phyloP scores from a whole-genome alignment of 2,888 invertebrate species.

The Drosophila vallismaia region DNA sequence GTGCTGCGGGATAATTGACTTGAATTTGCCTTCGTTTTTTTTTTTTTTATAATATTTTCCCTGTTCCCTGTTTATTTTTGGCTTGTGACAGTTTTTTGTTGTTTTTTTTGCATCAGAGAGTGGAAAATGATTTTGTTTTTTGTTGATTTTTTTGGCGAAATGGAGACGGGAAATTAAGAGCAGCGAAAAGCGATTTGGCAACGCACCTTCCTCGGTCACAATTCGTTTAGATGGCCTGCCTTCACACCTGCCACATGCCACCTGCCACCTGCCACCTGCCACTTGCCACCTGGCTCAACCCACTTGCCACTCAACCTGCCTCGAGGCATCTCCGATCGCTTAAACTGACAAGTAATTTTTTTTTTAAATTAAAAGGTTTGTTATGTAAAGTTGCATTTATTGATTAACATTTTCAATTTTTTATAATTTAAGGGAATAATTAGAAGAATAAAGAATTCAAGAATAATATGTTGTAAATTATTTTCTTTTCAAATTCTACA shows the following conservation, averaged over 20 bases:
- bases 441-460: not conserved
- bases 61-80: not conserved
- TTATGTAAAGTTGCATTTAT: not conserved
- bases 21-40: slow-evolving; percentile 6
- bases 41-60: not conserved
- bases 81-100: not conserved
- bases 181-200: slow-evolving; percentile 28
- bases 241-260: slow-evolving; percentile 1
- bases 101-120: not conserved
- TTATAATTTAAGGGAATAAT: not conserved
- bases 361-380: slow-evolving; percentile 1
- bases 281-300: not conserved
- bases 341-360: not conserved
- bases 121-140: slow-evolving; percentile 20
- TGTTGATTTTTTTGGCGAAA: slow-evolving; percentile 14
- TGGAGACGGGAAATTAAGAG: slow-evolving; percentile 42
- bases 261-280: slow-evolving; percentile 1
- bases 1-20: slow-evolving; percentile 30
- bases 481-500: no score
- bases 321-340: not conserved
- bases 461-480: no score
- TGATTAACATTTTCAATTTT: not conserved
- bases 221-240: slow-evolving; percentile 9
- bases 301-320: not conserved
- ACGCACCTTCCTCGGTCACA: slow-evolving; percentile 27